Evolutionary conservation across 2,888 invertebrate species (phyloP).

Genomic region (Chrysopilus asiliformis): DNA sequence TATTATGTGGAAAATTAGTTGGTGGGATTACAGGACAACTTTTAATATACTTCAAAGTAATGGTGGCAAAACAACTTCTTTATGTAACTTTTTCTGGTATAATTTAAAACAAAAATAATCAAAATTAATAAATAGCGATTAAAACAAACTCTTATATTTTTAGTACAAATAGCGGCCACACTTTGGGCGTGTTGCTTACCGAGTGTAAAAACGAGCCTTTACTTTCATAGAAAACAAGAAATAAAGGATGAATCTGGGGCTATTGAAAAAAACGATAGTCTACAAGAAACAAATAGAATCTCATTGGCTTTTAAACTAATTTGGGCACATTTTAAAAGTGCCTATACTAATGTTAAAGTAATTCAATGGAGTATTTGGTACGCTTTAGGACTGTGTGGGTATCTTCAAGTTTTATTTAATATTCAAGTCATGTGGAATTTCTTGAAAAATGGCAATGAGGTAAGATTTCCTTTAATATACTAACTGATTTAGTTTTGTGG

Average conservation of each 20-base stretch:
- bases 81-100: conserved; percentile 51
- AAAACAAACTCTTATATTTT: too few relatives aligned
- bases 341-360: conserved; percentile 46
- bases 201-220: conserved; percentile 46
- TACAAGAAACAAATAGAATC: too few relatives aligned
- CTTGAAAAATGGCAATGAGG: neutral
- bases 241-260: conserved; percentile 2
- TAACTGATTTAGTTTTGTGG: too few relatives aligned
- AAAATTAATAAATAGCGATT: too few relatives aligned
- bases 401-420: conserved; percentile 55
- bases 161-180: conserved; percentile 47
- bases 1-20: conserved; percentile 52
- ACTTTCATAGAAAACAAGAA: conserved; percentile 41
- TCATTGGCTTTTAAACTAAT: conserved; percentile 36
- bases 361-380: conserved; percentile 69
- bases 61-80: conserved; percentile 53
- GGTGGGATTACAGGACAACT: conserved; percentile 52
- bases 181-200: conserved; percentile 51
- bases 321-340: conserved; percentile 44
- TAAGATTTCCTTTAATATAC: neutral
- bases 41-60: conserved; percentile 42
- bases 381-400: conserved; percentile 57
- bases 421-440: conserved; percentile 57
- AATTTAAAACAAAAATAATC: too few relatives aligned
- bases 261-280: neutral